Evolutionary conservation across 2,888 invertebrate genomes (phyloP), one percentile per base, ranked within the genome.

Genomic region (Hydroisotoma schaefferi): DNA sequence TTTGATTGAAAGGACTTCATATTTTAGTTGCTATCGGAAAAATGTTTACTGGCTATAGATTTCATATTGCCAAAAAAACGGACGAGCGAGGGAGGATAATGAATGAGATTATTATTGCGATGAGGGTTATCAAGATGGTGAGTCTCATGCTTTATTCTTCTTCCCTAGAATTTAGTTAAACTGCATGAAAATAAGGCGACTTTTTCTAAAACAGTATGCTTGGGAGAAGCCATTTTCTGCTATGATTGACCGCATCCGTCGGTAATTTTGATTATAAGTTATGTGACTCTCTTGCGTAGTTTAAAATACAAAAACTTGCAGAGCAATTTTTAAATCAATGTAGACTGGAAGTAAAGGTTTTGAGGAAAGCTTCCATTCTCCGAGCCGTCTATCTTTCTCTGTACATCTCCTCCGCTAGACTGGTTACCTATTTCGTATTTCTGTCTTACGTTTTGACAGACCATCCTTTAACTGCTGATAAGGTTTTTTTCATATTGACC

Each of bases 81-180:
- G 97, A 97, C 77, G 87, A 88, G 73, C 82, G 97, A 65, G 89
- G 97, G 38, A 84, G 91, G 56, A 82, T 94, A 54, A 95, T 97
- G 93, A 92, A 89, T 75, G 97, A 98, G 81, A 87, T 97, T 70
- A 88, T 97, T 67, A 84, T 84, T 59, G 95, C 94, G 49, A 93
- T 98, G 79, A 87, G 93, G 80, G 91, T 94, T 2, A 90, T 95
- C 69, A 95, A 95, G 48, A 68, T 70, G 70, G n/a, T n/a, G n/a
- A n/a, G n/a, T n/a, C 69, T 70, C 29, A 65, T 67, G 12, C 33
- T 26, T 53, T 64, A n/a, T n/a, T n/a, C n/a, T n/a, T n/a, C n/a
- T n/a, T n/a, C n/a, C n/a, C n/a, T n/a, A n/a, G n/a, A n/a, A n/a
- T n/a, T n/a, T n/a, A n/a, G n/a, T n/a, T n/a, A n/a, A n/a, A n/a